Conservation (phyloP, 2,888 invertebrate species). For the Taenaris catops region DNA sequence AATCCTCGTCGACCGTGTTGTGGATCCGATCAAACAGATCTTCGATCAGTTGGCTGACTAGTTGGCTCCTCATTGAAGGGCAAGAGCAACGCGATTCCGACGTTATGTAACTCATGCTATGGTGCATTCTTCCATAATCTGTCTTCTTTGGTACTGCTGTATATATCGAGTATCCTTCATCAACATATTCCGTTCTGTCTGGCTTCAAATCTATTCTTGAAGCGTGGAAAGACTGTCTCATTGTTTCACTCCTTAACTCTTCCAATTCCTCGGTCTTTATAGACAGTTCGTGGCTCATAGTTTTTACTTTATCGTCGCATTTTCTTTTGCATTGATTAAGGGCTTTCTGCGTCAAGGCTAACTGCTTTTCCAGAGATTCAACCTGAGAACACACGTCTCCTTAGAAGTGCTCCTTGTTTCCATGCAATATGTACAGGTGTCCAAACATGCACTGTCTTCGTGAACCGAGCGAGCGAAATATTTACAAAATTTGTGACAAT, state of each 20-base stretch:
- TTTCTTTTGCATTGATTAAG: slow-evolving; percentile 75
- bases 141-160: slow-evolving; percentile 70
- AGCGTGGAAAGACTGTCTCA: slow-evolving; percentile 63
- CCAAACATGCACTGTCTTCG: slow-evolving; percentile 50
- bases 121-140: slow-evolving; percentile 69
- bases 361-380: slow-evolving; percentile 79
- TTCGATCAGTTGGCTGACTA: slow-evolving; percentile 69
- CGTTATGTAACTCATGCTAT: slow-evolving; percentile 69
- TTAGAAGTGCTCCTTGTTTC: slow-evolving; percentile 47
- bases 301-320: slow-evolving; percentile 77
- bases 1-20: slow-evolving; percentile 59
- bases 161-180: slow-evolving; percentile 70
- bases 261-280: slow-evolving; percentile 75
- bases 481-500: slow-evolving; percentile 20
- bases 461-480: slow-evolving; percentile 36
- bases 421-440: slow-evolving; percentile 58
- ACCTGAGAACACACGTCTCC: slow-evolving; percentile 75
- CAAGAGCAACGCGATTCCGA: slow-evolving; percentile 65
- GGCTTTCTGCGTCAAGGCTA: slow-evolving; percentile 74
- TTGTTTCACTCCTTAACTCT: slow-evolving; percentile 64
- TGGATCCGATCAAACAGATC: slow-evolving; percentile 69
- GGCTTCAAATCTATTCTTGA: slow-evolving; percentile 66
- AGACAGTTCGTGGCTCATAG: slow-evolving; percentile 79
- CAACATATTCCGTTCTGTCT: slow-evolving; percentile 66
- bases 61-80: slow-evolving; percentile 65